Conservation (phyloP, 1,140 invertebrate genomes). For the Leptopilina boulardi region DNA sequence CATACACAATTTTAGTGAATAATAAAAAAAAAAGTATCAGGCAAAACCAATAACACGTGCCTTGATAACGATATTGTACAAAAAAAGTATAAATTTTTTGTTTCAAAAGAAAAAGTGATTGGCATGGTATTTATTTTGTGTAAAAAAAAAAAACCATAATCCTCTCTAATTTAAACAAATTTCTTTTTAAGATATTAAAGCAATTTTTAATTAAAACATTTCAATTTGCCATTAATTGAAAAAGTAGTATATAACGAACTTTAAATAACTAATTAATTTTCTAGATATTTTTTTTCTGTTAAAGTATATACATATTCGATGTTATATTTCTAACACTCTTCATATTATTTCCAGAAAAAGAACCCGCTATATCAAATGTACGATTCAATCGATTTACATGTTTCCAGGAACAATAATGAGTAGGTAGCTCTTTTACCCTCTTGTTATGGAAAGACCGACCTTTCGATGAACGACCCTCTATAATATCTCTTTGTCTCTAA, state of each 20-base stretch:
- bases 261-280: no score
- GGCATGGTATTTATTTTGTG: background rate
- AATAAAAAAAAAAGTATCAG: constrained; percentile 21
- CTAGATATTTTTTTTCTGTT: no score
- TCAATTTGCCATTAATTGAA: no score
- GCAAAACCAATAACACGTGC: background rate
- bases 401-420: constrained; percentile 55
- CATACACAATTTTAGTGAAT: constrained; percentile 10
- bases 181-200: no score
- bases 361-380: no score
- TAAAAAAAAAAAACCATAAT: no score
- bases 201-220: no score
- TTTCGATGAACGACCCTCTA: background rate
- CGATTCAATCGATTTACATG: constrained; percentile 55
- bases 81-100: background rate
- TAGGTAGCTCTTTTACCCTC: constrained; percentile 42
- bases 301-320: background rate
- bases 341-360: constrained; percentile 40
- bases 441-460: constrained; percentile 25
- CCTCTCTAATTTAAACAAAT: no score
- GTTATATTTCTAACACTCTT: background rate
- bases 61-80: constrained; percentile 21
- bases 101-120: background rate
- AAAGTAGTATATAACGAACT: no score
- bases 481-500: constrained; percentile 14